Base-by-base conservation (phyloP, 2,888 invertebrate species). In the Bedellia somnulentella region DNA sequence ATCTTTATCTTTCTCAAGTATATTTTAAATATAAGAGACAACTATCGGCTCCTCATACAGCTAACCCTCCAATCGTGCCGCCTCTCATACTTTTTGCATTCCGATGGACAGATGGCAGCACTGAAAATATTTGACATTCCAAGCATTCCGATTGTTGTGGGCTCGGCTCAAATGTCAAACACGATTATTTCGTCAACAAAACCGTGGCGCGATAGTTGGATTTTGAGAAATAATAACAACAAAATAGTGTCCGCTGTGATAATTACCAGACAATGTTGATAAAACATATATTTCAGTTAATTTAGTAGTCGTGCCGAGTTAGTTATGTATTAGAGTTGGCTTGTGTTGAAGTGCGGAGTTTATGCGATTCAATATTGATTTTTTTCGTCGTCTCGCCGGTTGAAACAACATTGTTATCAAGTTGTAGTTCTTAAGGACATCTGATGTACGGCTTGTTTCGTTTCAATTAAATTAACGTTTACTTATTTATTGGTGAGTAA, bases 91-190 rank as follows among this genome's bases (percentile, higher is more conserved):
- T 35, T 45, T 68, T 59, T 43, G 54, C 49, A 78, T 73, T 71
- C 77, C 78, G 57, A 52, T 57, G 62, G 58, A 63, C 52, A 81
- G 81, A 73, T 79, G 81, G 76, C 79, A 73, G 75, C 75, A 78
- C 78, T 78, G 78, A 78, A 71, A 81, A 81, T 82, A 81, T 80
- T 81, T 82, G 75, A 77, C 79, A 82, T 82, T 79, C 82, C 79
- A 48, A 49, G 61, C 76, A 82, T 82, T 78, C 82, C 81, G 52
- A 66, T 60, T 67, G 77, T 76, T 70, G 79, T 80, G 80, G 81
- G 81, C 81, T 80, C 80, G 81, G 81, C 81, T 80, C 80, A 82
- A 82, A 82, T 82, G 82, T 82, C 81, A 82, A 82, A 82, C 80
- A 79, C 64, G 61, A 71, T 70, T 76, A 77, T 76, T 76, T 76